Conservation (phyloP, 2,797 vertebrate genomes). For the Tokudaia muenninki region DNA sequence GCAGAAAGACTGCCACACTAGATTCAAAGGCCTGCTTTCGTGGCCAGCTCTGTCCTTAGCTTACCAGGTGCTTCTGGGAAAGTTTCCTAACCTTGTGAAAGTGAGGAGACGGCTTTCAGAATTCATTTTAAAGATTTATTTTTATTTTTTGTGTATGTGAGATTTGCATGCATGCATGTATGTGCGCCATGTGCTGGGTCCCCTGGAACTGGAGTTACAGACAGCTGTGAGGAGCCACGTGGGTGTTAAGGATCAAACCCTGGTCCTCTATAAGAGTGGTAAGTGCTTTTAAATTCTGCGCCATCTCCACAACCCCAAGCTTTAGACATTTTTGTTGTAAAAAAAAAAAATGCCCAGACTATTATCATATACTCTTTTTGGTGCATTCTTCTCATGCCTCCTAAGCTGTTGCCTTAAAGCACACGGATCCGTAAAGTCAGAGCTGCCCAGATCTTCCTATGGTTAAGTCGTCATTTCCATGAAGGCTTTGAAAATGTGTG, state of each 20-base stretch:
- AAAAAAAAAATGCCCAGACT: not conserved
- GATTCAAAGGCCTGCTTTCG: not conserved
- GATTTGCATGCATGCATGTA: not conserved
- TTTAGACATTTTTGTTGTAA: not conserved
- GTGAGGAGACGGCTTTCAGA: not conserved
- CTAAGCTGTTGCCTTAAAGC: not conserved
- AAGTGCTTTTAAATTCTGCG: not conserved
- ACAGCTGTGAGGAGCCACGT: not conserved
- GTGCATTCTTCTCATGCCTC: not conserved
- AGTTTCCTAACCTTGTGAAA: slow-evolving; percentile 27
- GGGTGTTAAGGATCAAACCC: not conserved
- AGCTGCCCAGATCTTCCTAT: not conserved
- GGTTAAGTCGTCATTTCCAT: not conserved
- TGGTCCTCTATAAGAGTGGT: no score
- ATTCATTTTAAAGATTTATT: not conserved
- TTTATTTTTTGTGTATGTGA: not conserved
- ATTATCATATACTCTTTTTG: not conserved
- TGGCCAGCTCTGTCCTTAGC: slow-evolving; percentile 36
- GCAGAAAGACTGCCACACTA: slow-evolving; percentile 28
- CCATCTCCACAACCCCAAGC: not conserved
- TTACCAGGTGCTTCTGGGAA: slow-evolving; percentile 1
- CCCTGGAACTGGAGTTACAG: not conserved
- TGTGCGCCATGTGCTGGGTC: not conserved
- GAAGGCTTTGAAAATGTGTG: slow-evolving; percentile 27
- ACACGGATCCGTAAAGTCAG: not conserved